Conservation (phyloP, 2,888 invertebrate genomes). For the Cantharis rufa region DNA sequence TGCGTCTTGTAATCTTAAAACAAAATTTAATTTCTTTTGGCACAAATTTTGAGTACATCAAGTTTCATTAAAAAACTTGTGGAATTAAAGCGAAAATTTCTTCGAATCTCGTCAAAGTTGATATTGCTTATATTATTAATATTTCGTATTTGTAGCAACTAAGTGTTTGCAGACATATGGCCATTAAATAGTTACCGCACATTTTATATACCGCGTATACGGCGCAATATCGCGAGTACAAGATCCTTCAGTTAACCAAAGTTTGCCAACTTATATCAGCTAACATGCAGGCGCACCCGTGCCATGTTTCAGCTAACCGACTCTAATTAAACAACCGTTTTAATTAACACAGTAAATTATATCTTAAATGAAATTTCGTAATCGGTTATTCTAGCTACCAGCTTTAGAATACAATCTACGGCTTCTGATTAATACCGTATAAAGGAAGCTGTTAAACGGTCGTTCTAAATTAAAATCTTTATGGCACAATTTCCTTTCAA, state of each 20-base stretch:
- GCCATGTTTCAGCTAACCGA: conserved; percentile 53
- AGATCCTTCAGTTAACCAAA: conserved; percentile 49
- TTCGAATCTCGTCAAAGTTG: neutral
- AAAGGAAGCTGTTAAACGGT: conserved; percentile 21
- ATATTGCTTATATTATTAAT: neutral
- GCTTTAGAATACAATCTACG: conserved; percentile 27
- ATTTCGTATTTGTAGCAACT: neutral
- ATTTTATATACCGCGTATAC: conserved; percentile 43
- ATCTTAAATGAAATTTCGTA: conserved; percentile 57
- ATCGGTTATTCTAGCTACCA: conserved; percentile 49
- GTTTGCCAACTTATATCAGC: conserved; percentile 54
- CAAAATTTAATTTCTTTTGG: conserved; percentile 9
- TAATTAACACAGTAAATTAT: conserved; percentile 60
- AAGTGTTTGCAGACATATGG: conserved; percentile 31
- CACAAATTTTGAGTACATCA: neutral
- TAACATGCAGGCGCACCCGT: conserved; percentile 49
- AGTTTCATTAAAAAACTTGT: neutral
- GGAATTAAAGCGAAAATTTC: neutral
- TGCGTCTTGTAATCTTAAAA: conserved; percentile 20
- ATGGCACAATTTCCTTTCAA: neutral
- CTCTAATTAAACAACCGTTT: conserved; percentile 59
- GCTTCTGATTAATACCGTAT: conserved; percentile 28
- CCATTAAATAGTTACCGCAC: conserved; percentile 39
- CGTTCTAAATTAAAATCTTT: conserved; percentile 17
- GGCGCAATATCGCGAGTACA: conserved; percentile 42